Conservation (phyloP, 2,888 invertebrate genomes). For the Agonopterix heracliana region DNA sequence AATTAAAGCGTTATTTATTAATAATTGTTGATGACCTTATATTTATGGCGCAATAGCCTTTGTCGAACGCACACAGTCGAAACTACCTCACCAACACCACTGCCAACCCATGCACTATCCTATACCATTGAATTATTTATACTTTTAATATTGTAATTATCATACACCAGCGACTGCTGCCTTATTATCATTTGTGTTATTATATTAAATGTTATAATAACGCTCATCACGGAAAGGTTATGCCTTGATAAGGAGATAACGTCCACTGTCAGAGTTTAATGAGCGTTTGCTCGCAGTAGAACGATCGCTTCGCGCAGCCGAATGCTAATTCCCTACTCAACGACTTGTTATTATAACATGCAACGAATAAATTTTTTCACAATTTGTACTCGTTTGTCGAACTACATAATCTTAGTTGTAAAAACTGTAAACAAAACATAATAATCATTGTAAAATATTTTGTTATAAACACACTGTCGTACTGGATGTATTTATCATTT, state of each 20-base stretch:
- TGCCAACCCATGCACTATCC: no score
- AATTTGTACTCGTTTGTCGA: slow-evolving; percentile 64
- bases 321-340: slow-evolving; percentile 47
- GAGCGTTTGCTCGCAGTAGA: slow-evolving; percentile 40
- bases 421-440: no score
- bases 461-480: no score
- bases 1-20: no score
- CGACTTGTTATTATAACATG: slow-evolving; percentile 46
- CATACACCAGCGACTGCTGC: slow-evolving; percentile 55
- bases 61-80: no score
- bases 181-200: slow-evolving; percentile 72
- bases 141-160: slow-evolving; percentile 73
- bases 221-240: slow-evolving; percentile 62
- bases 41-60: no score
- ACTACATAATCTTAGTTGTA: slow-evolving; percentile 34
- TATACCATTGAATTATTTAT: slow-evolving; percentile 74
- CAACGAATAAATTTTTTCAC: slow-evolving; percentile 47
- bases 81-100: no score
- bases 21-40: no score
- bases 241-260: slow-evolving; percentile 62
- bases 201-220: slow-evolving; percentile 71
- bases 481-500: no score
- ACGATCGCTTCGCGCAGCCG: slow-evolving; percentile 26
- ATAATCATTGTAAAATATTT: not conserved
- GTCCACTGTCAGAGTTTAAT: slow-evolving; percentile 51